Evolutionary conservation across 2,797 vertebrate genomes (phyloP), one percentile per base, ranked within the genome.

Genomic region (Halcyon smyrnensis): DNA sequence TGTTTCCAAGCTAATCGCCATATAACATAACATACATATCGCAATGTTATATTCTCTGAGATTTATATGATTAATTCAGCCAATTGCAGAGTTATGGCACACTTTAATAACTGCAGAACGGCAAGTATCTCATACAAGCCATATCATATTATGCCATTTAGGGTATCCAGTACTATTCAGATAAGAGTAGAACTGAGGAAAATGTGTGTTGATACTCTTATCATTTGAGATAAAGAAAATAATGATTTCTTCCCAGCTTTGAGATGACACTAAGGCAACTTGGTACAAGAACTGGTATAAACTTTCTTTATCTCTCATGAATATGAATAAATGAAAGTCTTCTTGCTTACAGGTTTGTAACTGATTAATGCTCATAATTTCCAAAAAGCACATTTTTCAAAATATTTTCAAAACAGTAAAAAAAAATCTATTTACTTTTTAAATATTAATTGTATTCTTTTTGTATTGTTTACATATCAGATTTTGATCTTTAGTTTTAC

Each of bases 11-110:
- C 80, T 94, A 89, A 95, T 95, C 27, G 6, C n/a, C 67, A 43
- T 54, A 83, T 57, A 95, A 64, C 78, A 59, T n/a, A 77, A 79
- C 56, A 57, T 77, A 83, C 34, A 21, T 70, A 85, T 79, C 51
- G 74, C 27, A 89, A 4, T 80, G 68, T 50, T 82, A 27, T 87
- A 87, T 79, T 92, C 60, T 73, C 32, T 64, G 48, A 67, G 83
- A 94, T 90, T 92, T 93, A 65, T 84, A 45, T 24, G 63, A 94
- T 84, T 88, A 82, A 89, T 91, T 70, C 79, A 87, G 43, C 65
- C 93, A 89, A 96, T 95, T 94, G 87, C 32, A 36, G 69, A 87
- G 18, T 51, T 79, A 70, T 62, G 59, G 60, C 48, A 77, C 8
- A 11, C 34, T 37, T 91, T 87, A 91, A 92, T 88, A 94, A 95